Evolutionary conservation across 2,113 vertebrate species (phyloP), one percentile per base, ranked within the genome.

Genomic region (Aythya baeri): DNA sequence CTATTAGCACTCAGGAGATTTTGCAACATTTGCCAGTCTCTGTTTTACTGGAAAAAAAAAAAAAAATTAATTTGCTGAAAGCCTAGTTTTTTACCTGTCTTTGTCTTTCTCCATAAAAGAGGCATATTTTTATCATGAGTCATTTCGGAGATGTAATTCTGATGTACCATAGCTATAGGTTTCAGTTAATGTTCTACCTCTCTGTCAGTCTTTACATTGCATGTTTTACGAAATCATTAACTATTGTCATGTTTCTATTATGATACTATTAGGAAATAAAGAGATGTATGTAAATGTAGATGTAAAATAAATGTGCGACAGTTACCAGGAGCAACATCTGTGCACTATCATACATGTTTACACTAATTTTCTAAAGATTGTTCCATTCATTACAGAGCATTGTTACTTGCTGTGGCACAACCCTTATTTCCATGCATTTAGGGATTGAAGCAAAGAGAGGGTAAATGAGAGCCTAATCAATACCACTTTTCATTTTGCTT

Each of bases 391-490:
- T 99, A 99, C 94, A 95, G 98, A 98, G 98, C 98, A 99, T 99
- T 99, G 99, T 99, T 99, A 98, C 98, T 98, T 98, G 98, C 98
- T 98, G 97, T 98, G 97, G 98, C 98, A 98, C 98, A 98, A 98
- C 98, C 98, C 98, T 98, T 98, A 99, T 99, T 99, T 99, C 98
- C 98, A 98, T 99, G 98, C 98, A 99, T 99, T 99, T 99, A 99
- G 98, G 98, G 98, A 99, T 97, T 98, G 98, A 98, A 98, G 98
- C 98, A 98, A 98, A 99, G 98, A 99, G 98, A 98, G 98, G 98
- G 98, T 98, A 99, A 99, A 99, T 99, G 99, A 98, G 98, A 98
- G 98, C 98, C 98, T 99, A 99, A 99, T 99, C 99, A 99, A 99
- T 99, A 99, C 98, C 98, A 99, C 99, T 99, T 99, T 99, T 99